Evolutionary conservation across 2,888 invertebrate genomes (phyloP).

Genomic region (Scotopteryx bipunctaria): DNA sequence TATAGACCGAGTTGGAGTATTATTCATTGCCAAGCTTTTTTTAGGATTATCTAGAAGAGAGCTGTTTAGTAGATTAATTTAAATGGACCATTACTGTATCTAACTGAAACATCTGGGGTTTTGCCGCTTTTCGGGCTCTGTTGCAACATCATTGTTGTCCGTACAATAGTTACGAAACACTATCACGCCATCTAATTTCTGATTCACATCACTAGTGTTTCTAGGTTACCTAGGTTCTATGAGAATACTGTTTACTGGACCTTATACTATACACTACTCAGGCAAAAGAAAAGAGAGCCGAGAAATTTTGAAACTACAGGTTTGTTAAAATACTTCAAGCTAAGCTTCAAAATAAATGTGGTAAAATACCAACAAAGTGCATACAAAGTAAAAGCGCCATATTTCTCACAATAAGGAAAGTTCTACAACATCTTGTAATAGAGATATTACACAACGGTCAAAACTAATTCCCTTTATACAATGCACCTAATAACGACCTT

Average conservation of each 20-base stretch:
- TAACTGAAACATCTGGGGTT: slow-evolving; percentile 5
- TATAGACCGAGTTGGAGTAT: too few species aligned
- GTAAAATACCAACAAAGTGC: slow-evolving; percentile 7
- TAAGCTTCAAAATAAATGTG: background rate
- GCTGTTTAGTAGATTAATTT: background rate
- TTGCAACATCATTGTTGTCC: slow-evolving; percentile 33
- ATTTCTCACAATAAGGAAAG: slow-evolving; percentile 26
- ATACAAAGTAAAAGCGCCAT: slow-evolving; percentile 34
- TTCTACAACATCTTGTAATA: slow-evolving; percentile 12
- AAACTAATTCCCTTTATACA: slow-evolving; percentile 10
- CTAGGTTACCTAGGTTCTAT: slow-evolving; percentile 12
- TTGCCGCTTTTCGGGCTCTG: slow-evolving; percentile 15
- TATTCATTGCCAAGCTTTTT: background rate
- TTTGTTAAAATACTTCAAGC: too few species aligned
- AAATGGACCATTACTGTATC: slow-evolving; percentile 1
- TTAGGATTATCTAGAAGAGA: background rate
- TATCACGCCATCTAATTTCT: slow-evolving; percentile 34
- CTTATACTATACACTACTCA: too few species aligned
- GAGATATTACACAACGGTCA: slow-evolving; percentile 14
- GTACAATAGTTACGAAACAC: slow-evolving; percentile 25
- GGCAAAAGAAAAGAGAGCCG: too few species aligned
- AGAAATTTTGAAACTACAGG: too few species aligned
- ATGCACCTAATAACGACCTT: slow-evolving; percentile 2
- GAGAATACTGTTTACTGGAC: background rate
- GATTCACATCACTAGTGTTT: slow-evolving; percentile 30